These are phyloP conservation scores for Stenolophus ochropezus DNA, from an alignment of 2,888 invertebrate species.

Conservation along the genomic window DNA sequence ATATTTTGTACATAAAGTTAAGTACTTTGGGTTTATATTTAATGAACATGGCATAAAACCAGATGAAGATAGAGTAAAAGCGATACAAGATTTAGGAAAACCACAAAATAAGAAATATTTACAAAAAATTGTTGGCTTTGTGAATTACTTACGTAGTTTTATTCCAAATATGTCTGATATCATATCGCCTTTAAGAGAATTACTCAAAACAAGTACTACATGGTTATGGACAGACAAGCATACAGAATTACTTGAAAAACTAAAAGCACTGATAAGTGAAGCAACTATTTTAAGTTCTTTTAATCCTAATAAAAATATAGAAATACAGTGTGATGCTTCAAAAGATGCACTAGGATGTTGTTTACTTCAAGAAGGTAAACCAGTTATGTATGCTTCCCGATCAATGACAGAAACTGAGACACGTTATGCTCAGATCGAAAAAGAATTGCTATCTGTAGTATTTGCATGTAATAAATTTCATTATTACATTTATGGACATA, in stretches of 20 bases:
- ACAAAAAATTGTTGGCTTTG: conserved; percentile 65
- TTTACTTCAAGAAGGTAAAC: too few relatives aligned
- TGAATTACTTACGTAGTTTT: conserved; percentile 63
- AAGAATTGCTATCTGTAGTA: too few relatives aligned
- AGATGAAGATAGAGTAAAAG: conserved; percentile 62
- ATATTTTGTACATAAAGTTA: conserved; percentile 64
- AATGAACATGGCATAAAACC: conserved; percentile 61
- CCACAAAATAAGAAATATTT: conserved; percentile 65
- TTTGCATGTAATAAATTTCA: too few relatives aligned
- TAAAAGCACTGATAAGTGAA: too few relatives aligned
- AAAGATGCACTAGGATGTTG: too few relatives aligned
- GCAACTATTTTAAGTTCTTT: too few relatives aligned
- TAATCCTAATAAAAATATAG: too few relatives aligned
- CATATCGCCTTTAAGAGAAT: conserved; percentile 9
- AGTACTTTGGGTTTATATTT: conserved; percentile 65
- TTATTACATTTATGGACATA: too few relatives aligned
- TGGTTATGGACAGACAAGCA: conserved; percentile 57
- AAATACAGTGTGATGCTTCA: too few relatives aligned
- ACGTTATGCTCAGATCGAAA: too few relatives aligned
- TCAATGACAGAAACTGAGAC: too few relatives aligned
- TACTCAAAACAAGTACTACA: conserved; percentile 60
- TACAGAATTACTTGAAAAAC: neutral
- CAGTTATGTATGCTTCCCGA: too few relatives aligned
- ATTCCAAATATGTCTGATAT: conserved; percentile 47
- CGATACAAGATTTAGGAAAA: conserved; percentile 59